These are phyloP conservation scores for Microplitis demolitor DNA, from an alignment of 1,140 invertebrate genomes.

Conservation along the genomic window DNA sequence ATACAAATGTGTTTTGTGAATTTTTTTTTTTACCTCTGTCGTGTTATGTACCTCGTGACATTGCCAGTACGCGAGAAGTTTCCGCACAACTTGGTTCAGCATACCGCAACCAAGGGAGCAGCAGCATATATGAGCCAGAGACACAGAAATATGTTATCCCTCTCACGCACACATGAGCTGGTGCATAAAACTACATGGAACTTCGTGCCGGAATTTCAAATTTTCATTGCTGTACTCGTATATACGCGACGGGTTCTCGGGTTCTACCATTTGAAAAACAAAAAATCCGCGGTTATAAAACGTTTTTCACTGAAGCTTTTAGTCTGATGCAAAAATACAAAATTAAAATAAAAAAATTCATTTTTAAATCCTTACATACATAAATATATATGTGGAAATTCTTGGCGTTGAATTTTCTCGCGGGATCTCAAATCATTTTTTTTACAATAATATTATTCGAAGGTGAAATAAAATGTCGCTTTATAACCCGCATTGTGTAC, in stretches of 20 bases:
- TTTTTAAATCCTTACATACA: too few relatives aligned
- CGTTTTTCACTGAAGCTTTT: neutral
- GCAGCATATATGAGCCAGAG: neutral
- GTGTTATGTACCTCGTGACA: neutral
- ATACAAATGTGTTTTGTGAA: neutral
- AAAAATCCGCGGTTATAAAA: neutral
- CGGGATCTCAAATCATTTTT: too few relatives aligned
- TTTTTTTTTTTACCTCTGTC: neutral
- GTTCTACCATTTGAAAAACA: neutral
- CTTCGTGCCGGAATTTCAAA: constrained; percentile 7
- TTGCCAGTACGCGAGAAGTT: neutral
- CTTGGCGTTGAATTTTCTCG: too few relatives aligned
- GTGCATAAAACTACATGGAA: neutral
- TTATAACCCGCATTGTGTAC: too few relatives aligned
- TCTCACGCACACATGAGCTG: neutral
- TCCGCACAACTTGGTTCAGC: neutral
- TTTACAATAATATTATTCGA: too few relatives aligned
- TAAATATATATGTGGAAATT: too few relatives aligned
- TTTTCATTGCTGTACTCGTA: neutral
- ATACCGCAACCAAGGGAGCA: neutral
- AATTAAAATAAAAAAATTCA: neutral
- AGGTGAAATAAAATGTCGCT: too few relatives aligned
- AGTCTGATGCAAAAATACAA: neutral
- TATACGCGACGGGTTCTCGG: neutral
- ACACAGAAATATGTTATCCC: neutral